A percentile compares a stretch with the other conserved stretches of the same genome.
Evolutionary conservation across 2,113 vertebrate species (phyloP).

Genomic region (Chelonoidis abingdonii): DNA sequence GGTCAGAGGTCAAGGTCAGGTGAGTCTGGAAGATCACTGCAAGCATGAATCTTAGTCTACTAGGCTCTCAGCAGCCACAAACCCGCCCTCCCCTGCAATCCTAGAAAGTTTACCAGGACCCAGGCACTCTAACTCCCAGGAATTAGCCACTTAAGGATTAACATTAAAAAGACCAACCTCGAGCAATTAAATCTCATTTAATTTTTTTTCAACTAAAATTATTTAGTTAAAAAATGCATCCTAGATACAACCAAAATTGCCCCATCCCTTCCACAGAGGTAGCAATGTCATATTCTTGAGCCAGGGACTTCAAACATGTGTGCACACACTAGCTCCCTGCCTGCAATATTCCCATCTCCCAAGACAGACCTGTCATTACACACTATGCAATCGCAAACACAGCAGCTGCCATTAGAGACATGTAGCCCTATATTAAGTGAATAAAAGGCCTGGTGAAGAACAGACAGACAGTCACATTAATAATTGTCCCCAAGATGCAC

Average conservation of each 20-base stretch:
- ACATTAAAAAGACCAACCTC: background rate
- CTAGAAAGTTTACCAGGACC: background rate
- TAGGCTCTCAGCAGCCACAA: background rate
- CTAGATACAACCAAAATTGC: background rate
- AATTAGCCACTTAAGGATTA: background rate
- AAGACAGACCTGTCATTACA: fast-evolving
- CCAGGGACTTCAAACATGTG: background rate
- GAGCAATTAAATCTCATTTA: background rate
- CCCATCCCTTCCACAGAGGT: background rate
- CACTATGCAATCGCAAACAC: fast-evolving
- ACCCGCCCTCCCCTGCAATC: background rate
- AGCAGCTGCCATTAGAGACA: fast-evolving
- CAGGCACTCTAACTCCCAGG: background rate
- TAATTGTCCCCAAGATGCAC: background rate
- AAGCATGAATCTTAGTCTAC: background rate
- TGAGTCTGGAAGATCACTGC: background rate
- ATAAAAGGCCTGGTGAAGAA: background rate
- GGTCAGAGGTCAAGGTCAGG: too few relatives aligned
- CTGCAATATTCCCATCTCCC: background rate
- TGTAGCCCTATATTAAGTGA: fast-evolving
- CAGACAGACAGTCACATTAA: background rate
- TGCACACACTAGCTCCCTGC: background rate
- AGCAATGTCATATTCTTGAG: background rate
- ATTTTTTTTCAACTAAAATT: background rate
- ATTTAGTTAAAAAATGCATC: background rate